Evolutionary conservation across 1,140 invertebrate genomes (phyloP).

Genomic region (Scaptomyza montana): DNA sequence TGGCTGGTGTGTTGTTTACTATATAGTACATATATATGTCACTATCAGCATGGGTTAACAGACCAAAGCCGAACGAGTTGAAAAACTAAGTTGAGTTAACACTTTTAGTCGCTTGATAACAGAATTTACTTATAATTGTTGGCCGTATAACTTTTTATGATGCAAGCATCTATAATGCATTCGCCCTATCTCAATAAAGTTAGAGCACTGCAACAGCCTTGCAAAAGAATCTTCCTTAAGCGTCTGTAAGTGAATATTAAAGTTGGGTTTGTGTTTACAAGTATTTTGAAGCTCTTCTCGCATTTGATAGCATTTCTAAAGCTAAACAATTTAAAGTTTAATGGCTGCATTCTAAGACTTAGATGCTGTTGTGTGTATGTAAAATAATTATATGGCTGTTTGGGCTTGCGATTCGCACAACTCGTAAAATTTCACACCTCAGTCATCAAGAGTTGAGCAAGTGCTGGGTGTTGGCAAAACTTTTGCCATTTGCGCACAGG

Average conservation of each 20-base stretch:
- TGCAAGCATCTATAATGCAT: too few relatives aligned
- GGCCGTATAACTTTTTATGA: too few relatives aligned
- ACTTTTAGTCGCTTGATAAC: not conserved
- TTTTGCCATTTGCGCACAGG: constrained; percentile 49
- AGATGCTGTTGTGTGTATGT: not conserved
- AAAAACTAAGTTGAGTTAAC: not conserved
- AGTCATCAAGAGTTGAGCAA: constrained; percentile 58
- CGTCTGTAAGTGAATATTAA: too few relatives aligned
- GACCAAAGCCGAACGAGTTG: not conserved
- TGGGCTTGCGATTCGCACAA: constrained; percentile 36
- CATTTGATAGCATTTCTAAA: constrained; percentile 5
- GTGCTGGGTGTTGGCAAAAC: constrained; percentile 33
- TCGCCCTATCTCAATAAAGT: too few relatives aligned
- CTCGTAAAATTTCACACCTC: constrained; percentile 70
- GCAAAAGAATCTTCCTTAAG: too few relatives aligned
- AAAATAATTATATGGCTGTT: constrained; percentile 77
- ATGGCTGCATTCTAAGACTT: constrained; percentile 5
- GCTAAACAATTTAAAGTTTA: constrained; percentile 14
- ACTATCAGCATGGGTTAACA: constrained; percentile 1
- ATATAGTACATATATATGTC: not conserved
- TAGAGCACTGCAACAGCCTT: too few relatives aligned
- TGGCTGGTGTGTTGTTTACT: not conserved
- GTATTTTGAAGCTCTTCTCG: not conserved
- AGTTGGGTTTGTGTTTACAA: not conserved
- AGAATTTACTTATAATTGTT: not conserved